A percentile compares a stretch with the other conserved stretches of the same genome.
Conservation (phyloP, 2,888 invertebrate species). For the Actias luna region DNA sequence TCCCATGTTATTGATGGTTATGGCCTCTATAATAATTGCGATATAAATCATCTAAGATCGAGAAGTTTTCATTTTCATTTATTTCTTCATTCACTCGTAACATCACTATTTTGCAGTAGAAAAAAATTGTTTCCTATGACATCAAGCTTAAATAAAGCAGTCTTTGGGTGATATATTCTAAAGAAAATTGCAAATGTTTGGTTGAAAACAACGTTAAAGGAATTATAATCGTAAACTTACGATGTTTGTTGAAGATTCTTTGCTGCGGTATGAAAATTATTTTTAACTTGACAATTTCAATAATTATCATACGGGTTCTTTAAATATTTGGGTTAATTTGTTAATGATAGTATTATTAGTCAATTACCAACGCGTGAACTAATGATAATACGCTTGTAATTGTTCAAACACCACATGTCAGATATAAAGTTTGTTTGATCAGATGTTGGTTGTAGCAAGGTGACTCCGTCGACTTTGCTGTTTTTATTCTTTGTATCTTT, state of each 20-base stretch:
- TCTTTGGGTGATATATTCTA: not conserved
- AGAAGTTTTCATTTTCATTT: not conserved
- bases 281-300: not conserved
- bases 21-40: constrained; percentile 10
- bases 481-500: constrained; percentile 18
- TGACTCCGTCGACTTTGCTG: constrained; percentile 41
- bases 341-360: not conserved
- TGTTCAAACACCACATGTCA: constrained; percentile 27
- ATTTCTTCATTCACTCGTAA: not conserved
- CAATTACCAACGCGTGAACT: constrained; percentile 5
- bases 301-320: constrained; percentile 4
- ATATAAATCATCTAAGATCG: not conserved
- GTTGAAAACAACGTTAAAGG: no score
- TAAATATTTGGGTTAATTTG: not conserved
- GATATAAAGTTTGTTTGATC: constrained; percentile 26
- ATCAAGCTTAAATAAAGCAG: not conserved
- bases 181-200: not conserved
- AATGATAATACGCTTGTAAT: not conserved
- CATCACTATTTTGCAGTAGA: no score
- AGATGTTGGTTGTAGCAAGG: constrained; percentile 43
- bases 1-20: constrained; percentile 19
- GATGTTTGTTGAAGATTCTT: not conserved
- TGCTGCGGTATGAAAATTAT: not conserved
- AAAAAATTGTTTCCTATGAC: not conserved
- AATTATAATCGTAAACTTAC: not conserved